Evolutionary conservation across 35 echinoderm and acorn worm species (phyloP).

Genomic region (Diadema setosum): DNA sequence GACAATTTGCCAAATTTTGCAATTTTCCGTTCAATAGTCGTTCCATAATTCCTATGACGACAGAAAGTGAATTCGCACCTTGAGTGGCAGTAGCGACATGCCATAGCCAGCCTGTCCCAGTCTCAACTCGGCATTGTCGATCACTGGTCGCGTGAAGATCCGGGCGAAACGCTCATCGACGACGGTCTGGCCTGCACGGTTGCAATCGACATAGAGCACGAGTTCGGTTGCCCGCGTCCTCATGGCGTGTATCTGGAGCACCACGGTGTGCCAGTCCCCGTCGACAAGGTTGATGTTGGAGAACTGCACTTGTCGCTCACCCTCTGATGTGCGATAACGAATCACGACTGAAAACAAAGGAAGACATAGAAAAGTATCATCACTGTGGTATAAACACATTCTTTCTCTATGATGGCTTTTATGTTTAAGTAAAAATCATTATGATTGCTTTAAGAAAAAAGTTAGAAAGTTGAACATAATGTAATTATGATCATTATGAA

Average conservation of each 20-base stretch:
- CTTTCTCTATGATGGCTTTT: no score
- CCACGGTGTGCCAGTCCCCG: slow-evolving; percentile 41
- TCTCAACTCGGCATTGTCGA: slow-evolving; percentile 14
- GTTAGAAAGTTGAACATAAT: no score
- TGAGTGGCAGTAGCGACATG: slow-evolving; percentile 8
- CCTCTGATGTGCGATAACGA: neutral
- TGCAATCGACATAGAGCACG: slow-evolving; percentile 34
- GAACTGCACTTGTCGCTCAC: slow-evolving; percentile 1
- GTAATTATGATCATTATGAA: no score
- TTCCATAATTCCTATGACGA: no score
- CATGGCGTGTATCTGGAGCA: slow-evolving; percentile 18
- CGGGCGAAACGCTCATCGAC: neutral
- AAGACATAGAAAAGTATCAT: neutral
- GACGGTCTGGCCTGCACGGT: neutral
- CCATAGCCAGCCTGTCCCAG: slow-evolving; percentile 26
- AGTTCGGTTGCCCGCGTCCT: neutral
- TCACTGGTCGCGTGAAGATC: neutral
- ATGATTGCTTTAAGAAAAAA: no score
- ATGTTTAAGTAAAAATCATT: no score
- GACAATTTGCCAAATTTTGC: no score
- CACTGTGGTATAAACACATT: no score
- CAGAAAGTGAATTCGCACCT: no score
- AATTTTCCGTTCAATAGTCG: no score
- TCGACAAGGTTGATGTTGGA: slow-evolving; percentile 12
- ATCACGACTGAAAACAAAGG: neutral